Evolutionary conservation across 2,113 vertebrate genomes (phyloP).

Genomic region (Lepidiolamprologus cunningtoni): DNA sequence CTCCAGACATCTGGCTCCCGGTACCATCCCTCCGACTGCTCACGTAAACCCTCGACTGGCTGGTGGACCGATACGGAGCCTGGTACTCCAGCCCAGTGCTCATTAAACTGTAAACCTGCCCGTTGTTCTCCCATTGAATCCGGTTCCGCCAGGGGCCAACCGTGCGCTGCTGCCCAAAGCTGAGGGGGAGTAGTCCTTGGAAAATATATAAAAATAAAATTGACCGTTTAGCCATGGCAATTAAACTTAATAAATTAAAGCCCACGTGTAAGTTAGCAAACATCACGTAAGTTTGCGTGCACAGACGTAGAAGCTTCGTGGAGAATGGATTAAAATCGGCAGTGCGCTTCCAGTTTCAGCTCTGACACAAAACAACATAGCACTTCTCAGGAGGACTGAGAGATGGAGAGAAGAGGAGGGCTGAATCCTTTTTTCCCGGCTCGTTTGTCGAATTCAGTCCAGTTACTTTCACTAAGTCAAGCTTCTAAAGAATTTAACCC

Average conservation of each 20-base stretch:
- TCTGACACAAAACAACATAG: constrained; percentile 19
- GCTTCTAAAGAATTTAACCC: constrained; percentile 51
- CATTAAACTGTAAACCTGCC: constrained; percentile 68
- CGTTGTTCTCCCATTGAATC: constrained; percentile 74
- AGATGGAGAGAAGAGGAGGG: constrained; percentile 16
- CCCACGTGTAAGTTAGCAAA: not conserved
- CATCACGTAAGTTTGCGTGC: not conserved
- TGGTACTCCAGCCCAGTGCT: constrained; percentile 72
- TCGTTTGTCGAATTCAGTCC: constrained; percentile 40
- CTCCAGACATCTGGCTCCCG: not conserved
- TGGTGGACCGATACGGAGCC: constrained; percentile 40
- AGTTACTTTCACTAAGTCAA: constrained; percentile 42
- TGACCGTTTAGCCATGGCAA: constrained; percentile 56
- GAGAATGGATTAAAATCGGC: not conserved
- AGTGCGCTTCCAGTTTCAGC: constrained; percentile 8
- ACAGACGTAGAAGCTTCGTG: not conserved
- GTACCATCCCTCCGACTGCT: constrained; percentile 34
- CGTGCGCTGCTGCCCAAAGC: constrained; percentile 39
- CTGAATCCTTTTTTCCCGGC: not conserved
- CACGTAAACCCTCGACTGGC: constrained; percentile 49
- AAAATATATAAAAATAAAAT: constrained; percentile 47
- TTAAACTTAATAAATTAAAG: not conserved
- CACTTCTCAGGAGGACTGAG: constrained; percentile 22
- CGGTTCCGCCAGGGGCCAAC: constrained; percentile 60
- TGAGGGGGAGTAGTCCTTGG: constrained; percentile 39